Conservation (phyloP, 2,113 vertebrate genomes). For the Rattus rattus region DNA sequence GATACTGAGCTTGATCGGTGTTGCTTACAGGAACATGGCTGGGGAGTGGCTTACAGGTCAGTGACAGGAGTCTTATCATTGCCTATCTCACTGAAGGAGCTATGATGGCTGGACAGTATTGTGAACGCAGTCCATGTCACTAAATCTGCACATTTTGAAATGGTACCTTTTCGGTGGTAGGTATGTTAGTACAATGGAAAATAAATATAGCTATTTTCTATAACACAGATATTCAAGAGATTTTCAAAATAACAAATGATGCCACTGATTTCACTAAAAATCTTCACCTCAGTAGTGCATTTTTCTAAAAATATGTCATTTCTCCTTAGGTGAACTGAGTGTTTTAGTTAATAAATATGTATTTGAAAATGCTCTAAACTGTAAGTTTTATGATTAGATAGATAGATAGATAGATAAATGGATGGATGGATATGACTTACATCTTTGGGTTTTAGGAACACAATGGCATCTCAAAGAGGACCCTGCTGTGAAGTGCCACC, state of each 20-base stretch:
- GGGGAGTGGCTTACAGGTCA: background rate
- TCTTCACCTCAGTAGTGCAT: background rate
- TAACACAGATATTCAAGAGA: background rate
- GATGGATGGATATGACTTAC: background rate
- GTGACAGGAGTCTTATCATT: background rate
- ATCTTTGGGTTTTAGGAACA: background rate
- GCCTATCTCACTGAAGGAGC: background rate
- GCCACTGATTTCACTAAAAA: conserved; percentile 11
- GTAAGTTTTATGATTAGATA: background rate
- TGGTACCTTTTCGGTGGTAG: background rate
- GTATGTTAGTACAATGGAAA: background rate
- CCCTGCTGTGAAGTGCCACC: background rate
- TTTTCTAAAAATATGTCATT: conserved; percentile 12
- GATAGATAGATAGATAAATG: too few species aligned
- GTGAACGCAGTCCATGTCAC: background rate
- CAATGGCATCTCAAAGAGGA: background rate
- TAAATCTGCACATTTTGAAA: background rate
- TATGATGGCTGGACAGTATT: background rate
- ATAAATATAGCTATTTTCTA: background rate
- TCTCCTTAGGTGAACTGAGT: background rate
- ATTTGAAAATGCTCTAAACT: conserved; percentile 1
- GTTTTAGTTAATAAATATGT: background rate
- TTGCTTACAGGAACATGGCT: background rate
- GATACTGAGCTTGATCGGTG: background rate
- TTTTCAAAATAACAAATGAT: conserved; percentile 9